A percentile compares a stretch with the other conserved stretches of the same genome.
Conservation (phyloP, 2,797 vertebrate genomes). For the Hylomyscus alleni region DNA sequence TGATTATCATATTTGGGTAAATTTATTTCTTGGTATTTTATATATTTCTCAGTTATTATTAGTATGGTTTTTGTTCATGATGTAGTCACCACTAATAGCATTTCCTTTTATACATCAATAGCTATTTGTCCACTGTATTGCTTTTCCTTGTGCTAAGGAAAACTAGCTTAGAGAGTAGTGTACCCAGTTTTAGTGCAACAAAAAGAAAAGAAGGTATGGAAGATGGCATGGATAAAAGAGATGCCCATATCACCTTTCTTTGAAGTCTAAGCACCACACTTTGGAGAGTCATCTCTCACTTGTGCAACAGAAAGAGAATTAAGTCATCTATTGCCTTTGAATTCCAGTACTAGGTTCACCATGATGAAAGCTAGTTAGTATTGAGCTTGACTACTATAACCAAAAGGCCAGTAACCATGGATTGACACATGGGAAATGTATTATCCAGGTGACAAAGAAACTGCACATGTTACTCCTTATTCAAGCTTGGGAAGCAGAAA, state of each 20-base stretch:
- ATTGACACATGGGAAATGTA: background rate
- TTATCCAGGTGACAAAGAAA: background rate
- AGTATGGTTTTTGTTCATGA: background rate
- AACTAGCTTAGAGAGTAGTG: background rate
- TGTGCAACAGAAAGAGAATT: background rate
- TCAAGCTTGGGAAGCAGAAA: background rate
- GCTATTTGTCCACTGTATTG: background rate
- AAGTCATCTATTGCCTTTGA: background rate
- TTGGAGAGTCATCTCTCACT: background rate
- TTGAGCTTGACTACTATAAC: background rate
- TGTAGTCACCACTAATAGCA: background rate
- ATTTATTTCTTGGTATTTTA: background rate
- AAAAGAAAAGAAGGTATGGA: background rate
- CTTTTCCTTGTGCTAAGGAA: background rate
- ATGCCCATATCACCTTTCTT: background rate
- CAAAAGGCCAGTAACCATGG: background rate
- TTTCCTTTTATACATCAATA: background rate
- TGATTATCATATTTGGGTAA: background rate
- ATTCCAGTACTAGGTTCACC: background rate
- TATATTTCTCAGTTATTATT: background rate
- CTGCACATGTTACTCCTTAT: background rate
- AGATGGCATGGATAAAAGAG: background rate
- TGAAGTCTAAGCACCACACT: background rate
- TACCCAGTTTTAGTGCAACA: background rate
- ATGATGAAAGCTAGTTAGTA: background rate